Percentiles rank a stretch among this genome's conserved stretches.
These are phyloP conservation scores for Sarcoramphus papa DNA, from an alignment of 2,797 vertebrate genomes.

Conservation along the genomic window DNA sequence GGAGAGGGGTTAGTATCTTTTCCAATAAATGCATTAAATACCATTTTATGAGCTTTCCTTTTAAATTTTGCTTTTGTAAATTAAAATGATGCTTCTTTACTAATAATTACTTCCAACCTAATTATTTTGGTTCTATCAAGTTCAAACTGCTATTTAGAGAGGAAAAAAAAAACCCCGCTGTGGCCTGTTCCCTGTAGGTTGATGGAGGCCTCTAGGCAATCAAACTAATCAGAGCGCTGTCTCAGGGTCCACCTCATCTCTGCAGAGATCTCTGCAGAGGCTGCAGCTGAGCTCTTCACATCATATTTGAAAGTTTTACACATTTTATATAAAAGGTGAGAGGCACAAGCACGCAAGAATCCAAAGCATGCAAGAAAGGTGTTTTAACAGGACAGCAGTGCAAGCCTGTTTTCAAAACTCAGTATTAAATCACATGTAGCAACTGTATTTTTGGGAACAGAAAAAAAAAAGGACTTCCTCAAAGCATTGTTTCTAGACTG, in stretches of 20 bases:
- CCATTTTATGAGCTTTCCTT: not conserved
- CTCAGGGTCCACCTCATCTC: not conserved
- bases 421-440: not conserved
- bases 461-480: not conserved
- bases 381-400: not conserved
- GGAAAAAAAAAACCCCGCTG: not conserved
- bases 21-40: not conserved
- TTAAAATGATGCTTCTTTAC: not conserved
- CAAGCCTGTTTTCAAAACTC: not conserved
- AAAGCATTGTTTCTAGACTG: not conserved
- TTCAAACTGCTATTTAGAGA: slow-evolving; percentile 42
- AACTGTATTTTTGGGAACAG: not conserved
- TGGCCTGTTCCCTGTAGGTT: not conserved
- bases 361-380: not conserved
- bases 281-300: not conserved
- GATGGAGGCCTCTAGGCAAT: not conserved
- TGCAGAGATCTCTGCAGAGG: not conserved
- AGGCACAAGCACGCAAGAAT: not conserved
- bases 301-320: not conserved
- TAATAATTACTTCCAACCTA: slow-evolving; percentile 5
- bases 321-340: not conserved
- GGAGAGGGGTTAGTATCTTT: not conserved
- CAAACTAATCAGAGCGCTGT: not conserved
- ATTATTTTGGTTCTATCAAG: not conserved
- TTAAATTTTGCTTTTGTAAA: not conserved